A percentile compares a stretch with the other conserved stretches of the same genome.
Evolutionary conservation across 2,888 invertebrate genomes (phyloP).

Genomic region (Macaria notata): DNA sequence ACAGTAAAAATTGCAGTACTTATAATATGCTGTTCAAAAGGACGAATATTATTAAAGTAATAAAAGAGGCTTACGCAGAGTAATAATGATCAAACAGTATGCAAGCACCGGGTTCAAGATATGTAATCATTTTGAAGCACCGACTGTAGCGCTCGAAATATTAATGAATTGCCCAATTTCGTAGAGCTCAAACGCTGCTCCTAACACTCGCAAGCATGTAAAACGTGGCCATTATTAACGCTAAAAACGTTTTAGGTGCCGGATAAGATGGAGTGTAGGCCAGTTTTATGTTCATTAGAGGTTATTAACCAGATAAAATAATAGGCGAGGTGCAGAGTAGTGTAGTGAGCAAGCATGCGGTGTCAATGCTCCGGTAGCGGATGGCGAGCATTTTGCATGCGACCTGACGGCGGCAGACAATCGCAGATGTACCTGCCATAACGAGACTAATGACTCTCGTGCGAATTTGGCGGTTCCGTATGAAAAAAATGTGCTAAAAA

Average conservation of each 20-base stretch:
- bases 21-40: background rate
- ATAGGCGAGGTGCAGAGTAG: constrained; percentile 31
- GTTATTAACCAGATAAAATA: constrained; percentile 51
- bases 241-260: constrained; percentile 32
- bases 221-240: constrained; percentile 22
- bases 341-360: constrained; percentile 33
- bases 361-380: constrained; percentile 52
- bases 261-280: constrained; percentile 35
- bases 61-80: background rate
- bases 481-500: no score
- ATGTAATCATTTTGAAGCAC: background rate
- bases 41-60: background rate
- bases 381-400: constrained; percentile 42
- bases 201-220: background rate
- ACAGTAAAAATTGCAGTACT: constrained; percentile 17
- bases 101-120: background rate
- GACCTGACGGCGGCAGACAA: constrained; percentile 28
- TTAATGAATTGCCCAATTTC: background rate
- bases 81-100: background rate
- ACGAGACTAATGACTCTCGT: constrained; percentile 21
- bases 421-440: constrained; percentile 38
- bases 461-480: constrained; percentile 14
- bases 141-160: background rate
- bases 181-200: background rate
- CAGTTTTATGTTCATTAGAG: constrained; percentile 38